These are phyloP conservation scores for Congeria kusceri DNA, from an alignment of 2,888 invertebrate species.

Conservation along the genomic window DNA sequence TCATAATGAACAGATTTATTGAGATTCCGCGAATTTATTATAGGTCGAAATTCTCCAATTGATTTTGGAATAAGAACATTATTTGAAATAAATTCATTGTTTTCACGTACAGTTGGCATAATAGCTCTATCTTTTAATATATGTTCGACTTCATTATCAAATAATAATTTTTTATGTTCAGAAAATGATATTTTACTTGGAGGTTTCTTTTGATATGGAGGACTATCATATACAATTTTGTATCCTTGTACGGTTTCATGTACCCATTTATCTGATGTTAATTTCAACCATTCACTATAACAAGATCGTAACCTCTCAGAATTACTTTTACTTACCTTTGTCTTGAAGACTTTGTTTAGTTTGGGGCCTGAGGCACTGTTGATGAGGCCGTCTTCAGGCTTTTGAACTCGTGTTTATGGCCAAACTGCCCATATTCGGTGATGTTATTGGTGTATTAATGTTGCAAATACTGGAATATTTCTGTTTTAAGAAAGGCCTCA, in stretches of 20 bases:
- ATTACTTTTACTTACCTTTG: neutral
- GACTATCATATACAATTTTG: neutral
- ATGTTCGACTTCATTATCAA: neutral
- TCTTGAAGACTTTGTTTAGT: neutral
- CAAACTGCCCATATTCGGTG: neutral
- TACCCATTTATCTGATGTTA: conserved; percentile 2
- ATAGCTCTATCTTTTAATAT: too few species aligned
- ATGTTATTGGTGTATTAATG: too few species aligned
- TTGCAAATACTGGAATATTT: too few species aligned
- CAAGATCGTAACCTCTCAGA: neutral
- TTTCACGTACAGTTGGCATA: too few species aligned
- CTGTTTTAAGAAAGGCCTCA: neutral
- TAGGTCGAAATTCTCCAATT: too few species aligned
- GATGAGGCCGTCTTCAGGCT: neutral
- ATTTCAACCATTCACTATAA: neutral
- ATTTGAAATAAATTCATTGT: too few species aligned
- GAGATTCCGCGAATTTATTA: too few species aligned
- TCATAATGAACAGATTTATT: conserved; percentile 14
- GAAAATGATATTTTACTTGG: neutral
- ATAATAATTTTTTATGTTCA: neutral
- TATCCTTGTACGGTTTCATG: neutral
- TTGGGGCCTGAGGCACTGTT: neutral
- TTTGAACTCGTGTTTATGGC: neutral
- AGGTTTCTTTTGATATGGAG: neutral
- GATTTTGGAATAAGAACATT: too few species aligned